Evolutionary conservation across 2,888 invertebrate genomes (phyloP), one percentile per base, ranked within the genome.

Genomic region (Leptopterna dolabrata): DNA sequence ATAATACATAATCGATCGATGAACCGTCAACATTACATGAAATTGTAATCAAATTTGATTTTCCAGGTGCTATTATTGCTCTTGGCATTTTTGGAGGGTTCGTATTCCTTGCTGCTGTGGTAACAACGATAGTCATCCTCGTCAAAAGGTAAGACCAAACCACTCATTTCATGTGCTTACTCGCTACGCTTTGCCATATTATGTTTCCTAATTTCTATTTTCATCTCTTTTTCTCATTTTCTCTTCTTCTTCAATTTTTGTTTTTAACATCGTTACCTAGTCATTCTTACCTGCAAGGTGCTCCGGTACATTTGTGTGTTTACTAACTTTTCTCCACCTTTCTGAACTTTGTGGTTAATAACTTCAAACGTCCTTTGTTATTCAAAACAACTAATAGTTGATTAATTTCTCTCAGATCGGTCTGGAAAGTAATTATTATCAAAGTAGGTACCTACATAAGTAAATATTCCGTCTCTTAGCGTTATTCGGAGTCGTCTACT

Each of bases 11-110:
- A n/a, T n/a, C n/a, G n/a, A n/a, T n/a, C n/a, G n/a, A n/a, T n/a
- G n/a, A n/a, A n/a, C n/a, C n/a, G n/a, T n/a, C n/a, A n/a, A n/a
- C n/a, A n/a, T n/a, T 36, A 36, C 36, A 36, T 36, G 2, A 36
- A n/a, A n/a, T n/a, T n/a, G 2, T 36, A 7, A 36, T 36, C 24
- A 3, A 30, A 76, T 30, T 30, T 29, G 1, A 70, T 16, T 76
- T 87, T n/a, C 24, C 90, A 92, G 93, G 97, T 85, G 97, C 97
- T 7, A 96, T 97, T 89, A 97, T 97, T 87, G 97, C 97, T 0
- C 93, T 98, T 19, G 97, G 96, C 1, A 96, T 97, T 11, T 97
- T 97, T 91, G 97, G 97, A n/a, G 97, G 96, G 11, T 95, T 98
- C 90, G 96, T 97, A 9, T 96, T 98, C 91, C 93, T 98, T 80